phyloP scores from a whole-genome alignment of 2,797 vertebrate species.

The Danio aesculapii region DNA sequence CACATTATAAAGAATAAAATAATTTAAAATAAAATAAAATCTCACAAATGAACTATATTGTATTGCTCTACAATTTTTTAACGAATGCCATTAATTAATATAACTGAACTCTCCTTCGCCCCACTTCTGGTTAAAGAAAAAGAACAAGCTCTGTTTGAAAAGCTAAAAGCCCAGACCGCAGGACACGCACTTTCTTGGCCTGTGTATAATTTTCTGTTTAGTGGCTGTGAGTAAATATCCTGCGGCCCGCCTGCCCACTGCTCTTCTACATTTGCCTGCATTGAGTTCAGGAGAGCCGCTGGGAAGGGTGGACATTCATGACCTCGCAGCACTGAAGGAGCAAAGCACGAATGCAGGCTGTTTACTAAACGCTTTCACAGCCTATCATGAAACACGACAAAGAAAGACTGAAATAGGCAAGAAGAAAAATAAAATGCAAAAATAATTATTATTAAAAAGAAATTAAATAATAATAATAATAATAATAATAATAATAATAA shows the following conservation, averaged over 20 bases:
- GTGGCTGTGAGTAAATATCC: conserved; percentile 13
- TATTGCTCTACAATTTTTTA: too few species aligned
- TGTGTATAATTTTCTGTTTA: conserved; percentile 41
- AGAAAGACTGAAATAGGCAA: neutral
- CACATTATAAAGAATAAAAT: too few species aligned
- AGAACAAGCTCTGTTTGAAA: neutral
- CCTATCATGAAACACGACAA: neutral
- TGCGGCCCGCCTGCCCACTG: neutral
- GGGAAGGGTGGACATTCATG: conserved; percentile 66
- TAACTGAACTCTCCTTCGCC: neutral
- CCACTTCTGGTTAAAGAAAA: conserved; percentile 10
- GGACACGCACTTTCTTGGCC: conserved; percentile 11
- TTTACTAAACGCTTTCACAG: conserved; percentile 69
- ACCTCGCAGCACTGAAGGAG: conserved; percentile 70
- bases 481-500: too few species aligned
- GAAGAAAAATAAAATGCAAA: too few species aligned
- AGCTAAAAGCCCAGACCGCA: neutral
- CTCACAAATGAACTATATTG: too few species aligned
- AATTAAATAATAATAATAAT: too few species aligned
- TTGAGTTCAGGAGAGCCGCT: conserved; percentile 62
- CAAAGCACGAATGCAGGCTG: conserved; percentile 66
- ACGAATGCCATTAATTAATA: too few species aligned
- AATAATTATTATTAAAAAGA: too few species aligned
- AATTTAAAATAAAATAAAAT: too few species aligned
- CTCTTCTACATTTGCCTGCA: conserved; percentile 46